Percentiles rank a stretch among this genome's conserved stretches.
Conservation (phyloP, 2,113 vertebrate species). For the Porphyrio hochstetteri region DNA sequence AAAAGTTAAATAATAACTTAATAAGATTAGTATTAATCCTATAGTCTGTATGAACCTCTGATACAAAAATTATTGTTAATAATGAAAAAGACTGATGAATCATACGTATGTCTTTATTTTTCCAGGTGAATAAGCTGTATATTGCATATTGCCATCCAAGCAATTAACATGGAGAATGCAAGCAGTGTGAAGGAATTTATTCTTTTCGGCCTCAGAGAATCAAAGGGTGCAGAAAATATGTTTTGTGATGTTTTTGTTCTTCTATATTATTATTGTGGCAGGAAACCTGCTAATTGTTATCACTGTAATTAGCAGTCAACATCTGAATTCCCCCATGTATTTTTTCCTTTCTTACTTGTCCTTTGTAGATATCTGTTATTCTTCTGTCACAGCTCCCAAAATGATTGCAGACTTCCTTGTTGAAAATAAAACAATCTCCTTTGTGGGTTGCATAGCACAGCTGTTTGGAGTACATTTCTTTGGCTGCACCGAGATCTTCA, state of each 20-base stretch:
- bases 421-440: not conserved
- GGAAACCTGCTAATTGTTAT: not conserved
- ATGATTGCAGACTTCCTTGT: not conserved
- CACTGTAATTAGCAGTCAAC: not conserved
- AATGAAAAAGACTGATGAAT: not conserved
- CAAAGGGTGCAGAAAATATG: constrained; percentile 13
- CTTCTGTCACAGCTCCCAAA: not conserved
- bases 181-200: constrained; percentile 32
- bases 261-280: not conserved
- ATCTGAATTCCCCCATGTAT: not conserved
- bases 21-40: not conserved
- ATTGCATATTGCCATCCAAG: not conserved
- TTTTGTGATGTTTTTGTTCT: constrained; percentile 43
- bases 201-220: constrained; percentile 15
- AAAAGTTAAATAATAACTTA: not conserved
- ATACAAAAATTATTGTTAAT: not conserved
- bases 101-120: not conserved
- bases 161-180: not conserved
- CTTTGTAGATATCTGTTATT: not conserved
- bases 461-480: not conserved
- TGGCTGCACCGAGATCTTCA: not conserved
- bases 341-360: not conserved
- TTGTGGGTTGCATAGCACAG: not conserved
- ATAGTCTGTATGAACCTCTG: not conserved
- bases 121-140: not conserved